Evolutionary conservation across 2,888 invertebrate species (phyloP).

Genomic region (Pachymerium ferrugineum): DNA sequence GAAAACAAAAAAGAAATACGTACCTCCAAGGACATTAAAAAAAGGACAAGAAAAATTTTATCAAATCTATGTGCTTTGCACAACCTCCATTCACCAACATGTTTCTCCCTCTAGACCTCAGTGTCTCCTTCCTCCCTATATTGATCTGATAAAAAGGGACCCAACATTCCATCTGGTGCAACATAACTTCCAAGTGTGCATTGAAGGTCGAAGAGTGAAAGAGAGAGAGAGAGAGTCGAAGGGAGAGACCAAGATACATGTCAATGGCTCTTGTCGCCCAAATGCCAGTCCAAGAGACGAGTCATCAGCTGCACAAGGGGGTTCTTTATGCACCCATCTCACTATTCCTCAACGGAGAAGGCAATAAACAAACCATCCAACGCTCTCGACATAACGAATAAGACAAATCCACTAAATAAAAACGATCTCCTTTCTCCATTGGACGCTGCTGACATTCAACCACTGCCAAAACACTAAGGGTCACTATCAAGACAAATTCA

Average conservation of each 20-base stretch:
- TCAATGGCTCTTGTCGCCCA: constrained; percentile 21
- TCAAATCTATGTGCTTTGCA: constrained; percentile 15
- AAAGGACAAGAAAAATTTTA: not conserved
- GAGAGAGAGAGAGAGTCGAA: not conserved
- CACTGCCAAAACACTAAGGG: constrained; percentile 18
- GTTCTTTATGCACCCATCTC: constrained; percentile 21
- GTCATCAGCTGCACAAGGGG: constrained; percentile 10
- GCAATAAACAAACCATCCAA: constrained; percentile 6
- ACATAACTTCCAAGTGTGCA: constrained; percentile 16
- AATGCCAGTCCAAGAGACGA: constrained; percentile 18
- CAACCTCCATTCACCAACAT: constrained; percentile 9
- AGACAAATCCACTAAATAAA: constrained; percentile 13
- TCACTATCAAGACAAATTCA: constrained; percentile 18
- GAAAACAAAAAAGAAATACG: not conserved
- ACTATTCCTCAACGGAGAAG: not conserved
- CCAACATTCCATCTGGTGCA: constrained; percentile 10
- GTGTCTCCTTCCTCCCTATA: not conserved
- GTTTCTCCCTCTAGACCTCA: not conserved
- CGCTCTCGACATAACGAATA: constrained; percentile 5
- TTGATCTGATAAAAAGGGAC: constrained; percentile 8
- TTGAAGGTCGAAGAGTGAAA: constrained; percentile 18
- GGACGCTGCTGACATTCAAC: not conserved
- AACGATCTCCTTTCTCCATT: not conserved
- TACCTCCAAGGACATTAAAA: no score
- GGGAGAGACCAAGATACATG: constrained; percentile 12